phyloP scores from a whole-genome alignment of 1,140 invertebrate genomes.

The Ceratosolen fusciceps region DNA sequence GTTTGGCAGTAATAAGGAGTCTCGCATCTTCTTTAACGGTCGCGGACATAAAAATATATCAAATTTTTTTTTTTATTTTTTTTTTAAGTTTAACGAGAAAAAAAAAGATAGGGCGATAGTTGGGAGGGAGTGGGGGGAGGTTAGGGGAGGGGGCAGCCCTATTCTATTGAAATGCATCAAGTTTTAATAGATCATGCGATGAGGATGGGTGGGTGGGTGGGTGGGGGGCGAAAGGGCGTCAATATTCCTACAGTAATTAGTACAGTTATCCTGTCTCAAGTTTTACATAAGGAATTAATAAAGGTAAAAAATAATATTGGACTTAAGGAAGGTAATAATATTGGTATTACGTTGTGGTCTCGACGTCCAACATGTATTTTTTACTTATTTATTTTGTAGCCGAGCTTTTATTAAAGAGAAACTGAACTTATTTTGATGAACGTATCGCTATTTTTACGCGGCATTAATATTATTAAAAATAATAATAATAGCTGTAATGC shows the following conservation, averaged over 20 bases:
- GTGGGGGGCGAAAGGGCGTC: no score
- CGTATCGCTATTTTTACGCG: slow-evolving; percentile 44
- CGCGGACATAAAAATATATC: neutral
- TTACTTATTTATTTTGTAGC: slow-evolving; percentile 44
- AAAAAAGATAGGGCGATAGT: neutral
- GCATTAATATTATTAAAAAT: slow-evolving; percentile 16
- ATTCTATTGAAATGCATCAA: neutral
- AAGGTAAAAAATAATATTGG: slow-evolving; percentile 27
- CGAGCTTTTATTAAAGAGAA: slow-evolving; percentile 40
- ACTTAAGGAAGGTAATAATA: slow-evolving; percentile 11
- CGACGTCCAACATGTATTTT: slow-evolving; percentile 40
- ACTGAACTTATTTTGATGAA: slow-evolving; percentile 29
- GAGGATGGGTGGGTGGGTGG: no score
- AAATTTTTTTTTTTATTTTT: no score
- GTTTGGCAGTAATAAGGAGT: neutral
- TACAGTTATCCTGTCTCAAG: slow-evolving; percentile 14
- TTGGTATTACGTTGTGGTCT: slow-evolving; percentile 1
- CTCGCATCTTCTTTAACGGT: neutral
- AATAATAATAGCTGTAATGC: slow-evolving; percentile 15
- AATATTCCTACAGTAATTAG: slow-evolving; percentile 13
- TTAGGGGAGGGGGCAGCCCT: neutral
- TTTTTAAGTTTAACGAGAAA: no score
- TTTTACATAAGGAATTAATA: slow-evolving; percentile 18
- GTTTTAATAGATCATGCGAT: slow-evolving; percentile 9
- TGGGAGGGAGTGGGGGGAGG: neutral